A percentile compares a stretch with the other conserved stretches of the same genome.
phyloP scores from a whole-genome alignment of 2,113 vertebrate species.

The Hippopotamus amphibius region DNA sequence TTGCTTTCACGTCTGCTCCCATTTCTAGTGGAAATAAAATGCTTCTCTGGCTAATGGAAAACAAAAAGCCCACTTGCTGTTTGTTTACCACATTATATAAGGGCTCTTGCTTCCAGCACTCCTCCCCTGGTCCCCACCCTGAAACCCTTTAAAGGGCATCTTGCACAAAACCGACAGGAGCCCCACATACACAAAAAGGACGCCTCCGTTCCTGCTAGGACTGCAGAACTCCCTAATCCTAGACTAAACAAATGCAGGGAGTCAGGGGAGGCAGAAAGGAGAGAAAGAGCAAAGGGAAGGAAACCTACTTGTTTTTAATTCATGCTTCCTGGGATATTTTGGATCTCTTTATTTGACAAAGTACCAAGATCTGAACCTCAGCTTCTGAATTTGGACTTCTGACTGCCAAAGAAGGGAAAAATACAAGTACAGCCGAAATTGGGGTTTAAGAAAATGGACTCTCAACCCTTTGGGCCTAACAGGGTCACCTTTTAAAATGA shows the following conservation, averaged over 20 bases:
- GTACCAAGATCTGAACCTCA: background rate
- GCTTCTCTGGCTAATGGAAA: conserved; percentile 77
- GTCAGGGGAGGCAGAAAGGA: background rate
- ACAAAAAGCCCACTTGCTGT: conserved; percentile 38
- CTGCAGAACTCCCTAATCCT: background rate
- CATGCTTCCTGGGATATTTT: background rate
- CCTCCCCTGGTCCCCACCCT: background rate
- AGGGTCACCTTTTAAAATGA: background rate
- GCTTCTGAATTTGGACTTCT: background rate
- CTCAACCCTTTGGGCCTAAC: background rate
- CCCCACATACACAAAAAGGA: background rate
- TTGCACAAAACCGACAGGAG: background rate
- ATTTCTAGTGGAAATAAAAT: conserved; percentile 77
- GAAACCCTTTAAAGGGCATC: conserved; percentile 32
- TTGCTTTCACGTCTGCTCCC: conserved; percentile 77
- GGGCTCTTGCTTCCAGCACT: background rate
- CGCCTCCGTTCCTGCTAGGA: background rate
- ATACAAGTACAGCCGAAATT: background rate
- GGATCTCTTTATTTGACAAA: background rate
- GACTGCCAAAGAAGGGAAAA: background rate
- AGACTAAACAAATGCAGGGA: background rate
- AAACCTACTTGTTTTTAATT: conserved; percentile 1
- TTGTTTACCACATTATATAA: conserved; percentile 57
- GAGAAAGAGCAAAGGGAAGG: background rate
- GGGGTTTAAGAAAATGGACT: conserved; percentile 34